Evolutionary conservation across 2,888 invertebrate species (phyloP).

Genomic region (Cordilura impudica): DNA sequence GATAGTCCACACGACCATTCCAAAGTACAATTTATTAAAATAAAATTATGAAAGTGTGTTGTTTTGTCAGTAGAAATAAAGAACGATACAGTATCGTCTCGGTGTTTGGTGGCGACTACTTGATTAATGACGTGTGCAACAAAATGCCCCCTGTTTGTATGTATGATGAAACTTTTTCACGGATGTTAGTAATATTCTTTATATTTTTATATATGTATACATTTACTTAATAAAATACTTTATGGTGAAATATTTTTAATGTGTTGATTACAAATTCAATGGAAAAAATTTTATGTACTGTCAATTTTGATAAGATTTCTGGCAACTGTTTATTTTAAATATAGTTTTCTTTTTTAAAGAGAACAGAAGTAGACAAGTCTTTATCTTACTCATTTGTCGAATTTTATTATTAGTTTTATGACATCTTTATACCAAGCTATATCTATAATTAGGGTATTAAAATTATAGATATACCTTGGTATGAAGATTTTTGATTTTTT

Average conservation of each 20-base stretch:
- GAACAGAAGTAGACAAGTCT: no score
- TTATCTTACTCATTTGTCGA: no score
- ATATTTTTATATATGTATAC: neutral
- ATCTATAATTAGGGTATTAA: no score
- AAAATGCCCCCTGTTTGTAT: neutral
- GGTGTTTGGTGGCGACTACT: slow-evolving; percentile 38
- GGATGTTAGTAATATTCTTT: neutral
- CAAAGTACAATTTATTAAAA: neutral
- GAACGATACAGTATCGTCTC: neutral
- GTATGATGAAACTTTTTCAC: neutral
- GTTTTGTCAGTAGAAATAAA: slow-evolving; percentile 22
- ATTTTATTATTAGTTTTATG: no score
- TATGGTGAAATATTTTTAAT: neutral
- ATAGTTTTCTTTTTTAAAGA: no score
- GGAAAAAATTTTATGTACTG: neutral
- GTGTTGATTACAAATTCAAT: slow-evolving; percentile 8
- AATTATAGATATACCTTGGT: no score
- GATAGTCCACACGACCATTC: neutral
- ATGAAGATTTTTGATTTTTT: no score
- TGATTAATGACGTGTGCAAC: slow-evolving; percentile 46
- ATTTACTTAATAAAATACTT: slow-evolving; percentile 1
- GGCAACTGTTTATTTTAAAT: neutral
- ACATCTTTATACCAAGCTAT: no score
- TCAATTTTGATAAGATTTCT: neutral
- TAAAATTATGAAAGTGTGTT: no score